Conservation (phyloP, 2,797 vertebrate genomes). For the Pagetopsis macropterus region DNA sequence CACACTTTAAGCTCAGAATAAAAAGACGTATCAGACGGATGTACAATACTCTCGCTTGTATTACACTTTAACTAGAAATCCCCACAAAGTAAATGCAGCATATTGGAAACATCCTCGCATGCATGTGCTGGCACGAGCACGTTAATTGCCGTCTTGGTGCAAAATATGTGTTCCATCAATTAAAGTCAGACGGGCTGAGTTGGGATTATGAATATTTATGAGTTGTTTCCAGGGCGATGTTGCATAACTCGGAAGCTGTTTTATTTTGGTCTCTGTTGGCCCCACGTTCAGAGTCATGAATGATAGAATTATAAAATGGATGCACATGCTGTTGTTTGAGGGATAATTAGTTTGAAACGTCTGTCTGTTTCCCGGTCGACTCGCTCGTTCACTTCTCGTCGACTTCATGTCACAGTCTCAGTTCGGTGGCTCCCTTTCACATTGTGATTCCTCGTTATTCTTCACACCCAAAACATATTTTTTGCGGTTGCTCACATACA, state of each 20-base stretch:
- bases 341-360: constrained; percentile 39
- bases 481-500: too few relatives aligned
- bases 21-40: background rate
- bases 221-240: constrained; percentile 66
- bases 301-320: constrained; percentile 46
- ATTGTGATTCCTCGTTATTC: background rate
- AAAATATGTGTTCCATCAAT: constrained; percentile 69
- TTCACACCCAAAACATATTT: background rate
- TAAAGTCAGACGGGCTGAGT: constrained; percentile 56
- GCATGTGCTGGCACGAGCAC: background rate
- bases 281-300: constrained; percentile 30
- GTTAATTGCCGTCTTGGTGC: constrained; percentile 28
- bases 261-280: constrained; percentile 67
- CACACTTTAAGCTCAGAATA: background rate
- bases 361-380: constrained; percentile 15
- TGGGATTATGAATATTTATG: constrained; percentile 66
- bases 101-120: background rate
- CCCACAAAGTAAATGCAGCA: constrained; percentile 4
- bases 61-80: background rate
- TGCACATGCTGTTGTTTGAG: constrained; percentile 41
- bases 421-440: background rate
- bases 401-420: background rate
- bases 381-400: background rate
- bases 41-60: background rate
- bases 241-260: constrained; percentile 64